Percentiles rank a stretch among this genome's conserved stretches.
Conservation (phyloP, 2,888 invertebrate species). For the Volucella zonaria region DNA sequence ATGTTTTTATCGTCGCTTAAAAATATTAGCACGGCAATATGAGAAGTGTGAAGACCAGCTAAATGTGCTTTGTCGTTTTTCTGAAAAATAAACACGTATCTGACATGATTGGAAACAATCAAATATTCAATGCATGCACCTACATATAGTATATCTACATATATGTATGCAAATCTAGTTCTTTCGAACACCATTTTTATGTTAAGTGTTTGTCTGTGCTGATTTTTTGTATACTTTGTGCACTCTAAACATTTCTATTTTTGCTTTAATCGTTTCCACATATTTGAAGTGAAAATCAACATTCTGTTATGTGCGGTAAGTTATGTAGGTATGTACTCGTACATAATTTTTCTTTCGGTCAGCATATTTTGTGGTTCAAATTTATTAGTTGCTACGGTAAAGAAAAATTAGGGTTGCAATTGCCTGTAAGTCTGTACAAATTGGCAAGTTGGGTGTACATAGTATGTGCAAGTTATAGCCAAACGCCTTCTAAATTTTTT, state of each 20-base stretch:
- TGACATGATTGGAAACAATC: too few species aligned
- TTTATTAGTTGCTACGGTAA: neutral
- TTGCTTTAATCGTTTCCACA: slow-evolving; percentile 25
- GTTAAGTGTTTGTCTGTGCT: neutral
- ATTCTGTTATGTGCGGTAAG: slow-evolving; percentile 14
- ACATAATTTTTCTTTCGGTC: slow-evolving; percentile 47
- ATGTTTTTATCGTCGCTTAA: too few species aligned
- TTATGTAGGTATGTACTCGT: slow-evolving; percentile 17
- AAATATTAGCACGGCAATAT: too few species aligned
- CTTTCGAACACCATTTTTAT: neutral
- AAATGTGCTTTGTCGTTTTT: too few species aligned
- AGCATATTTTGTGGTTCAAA: slow-evolving; percentile 12
- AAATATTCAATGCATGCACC: too few species aligned
- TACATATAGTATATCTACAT: too few species aligned
- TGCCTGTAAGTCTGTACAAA: slow-evolving; percentile 3
- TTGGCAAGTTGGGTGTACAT: too few species aligned
- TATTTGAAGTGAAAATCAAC: slow-evolving; percentile 48
- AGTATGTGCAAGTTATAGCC: too few species aligned
- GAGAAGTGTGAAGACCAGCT: too few species aligned
- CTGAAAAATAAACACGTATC: too few species aligned
- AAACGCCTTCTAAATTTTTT: too few species aligned
- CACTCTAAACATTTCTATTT: neutral
- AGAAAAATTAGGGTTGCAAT: slow-evolving; percentile 19
- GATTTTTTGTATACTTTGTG: neutral
- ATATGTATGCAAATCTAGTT: too few species aligned